Evolutionary conservation across 2,888 invertebrate species (phyloP), one percentile per base, ranked within the genome.

Genomic region (Smittia aterrima): DNA sequence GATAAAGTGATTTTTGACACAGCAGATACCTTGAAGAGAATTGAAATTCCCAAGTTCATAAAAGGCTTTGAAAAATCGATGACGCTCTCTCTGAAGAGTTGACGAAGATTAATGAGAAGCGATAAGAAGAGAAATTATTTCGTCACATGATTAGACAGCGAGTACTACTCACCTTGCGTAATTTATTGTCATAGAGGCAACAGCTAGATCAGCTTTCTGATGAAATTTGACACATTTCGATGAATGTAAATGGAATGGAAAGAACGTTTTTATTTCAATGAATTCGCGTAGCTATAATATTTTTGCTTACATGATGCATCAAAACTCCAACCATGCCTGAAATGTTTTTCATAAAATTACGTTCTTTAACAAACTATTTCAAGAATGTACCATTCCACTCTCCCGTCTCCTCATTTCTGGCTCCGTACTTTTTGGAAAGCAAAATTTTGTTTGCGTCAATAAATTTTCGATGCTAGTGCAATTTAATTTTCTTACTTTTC

Each of bases 51-150:
- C 20, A 95, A 86, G 82, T 93, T 94, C 90, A 95, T 93, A 83
- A 94, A 95, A 1, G 95, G 95, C 80, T 94, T 93, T 7, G 94
- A 94, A 81, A 95, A 95, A 83, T 95, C 94, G 77, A 95, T 92
- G 75, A 93, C 93, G 81, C 92, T 92, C 79, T 94, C 93, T 66
- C 95, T 71, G 70, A 9, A 18, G 47, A 47, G 11, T 13, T n/a
- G 16, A 9, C 18, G 18, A 41, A 41, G 24, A 68, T 41, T 20
- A 22, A 58, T 32, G 32, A 32, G 32, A 9, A 32, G 32, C 4
- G 58, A 58, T 22, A 20, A 58, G 18, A 58, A 4, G 32, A 9
- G 32, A 32, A 32, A n/a, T 18, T 18, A 27, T 64, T 64, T 64
- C 64, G 25, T n/a, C 64, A 11, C n/a, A 2, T 70, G 54, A 20